Evolutionary conservation across 2,797 vertebrate genomes (phyloP).

Genomic region (Amblyopsis hoosieri): DNA sequence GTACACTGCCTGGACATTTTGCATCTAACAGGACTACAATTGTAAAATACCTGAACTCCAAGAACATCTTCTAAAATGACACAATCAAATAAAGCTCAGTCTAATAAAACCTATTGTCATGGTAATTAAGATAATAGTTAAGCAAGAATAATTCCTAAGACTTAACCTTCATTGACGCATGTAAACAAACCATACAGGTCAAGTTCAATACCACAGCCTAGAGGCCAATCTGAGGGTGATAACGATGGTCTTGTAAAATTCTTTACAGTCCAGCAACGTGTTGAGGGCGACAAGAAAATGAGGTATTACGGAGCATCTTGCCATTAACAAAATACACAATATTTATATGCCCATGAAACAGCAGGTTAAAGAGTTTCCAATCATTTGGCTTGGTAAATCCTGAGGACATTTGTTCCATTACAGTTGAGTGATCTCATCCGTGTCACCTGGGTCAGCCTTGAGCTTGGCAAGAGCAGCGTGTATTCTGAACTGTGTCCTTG

Average conservation of each 20-base stretch:
- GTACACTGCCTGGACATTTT: slow-evolving; percentile 4
- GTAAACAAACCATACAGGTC: slow-evolving; percentile 4
- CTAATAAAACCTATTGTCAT: slow-evolving; percentile 10
- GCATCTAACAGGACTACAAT: neutral
- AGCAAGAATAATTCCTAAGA: slow-evolving; percentile 10
- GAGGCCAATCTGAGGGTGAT: neutral
- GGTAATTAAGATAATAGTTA: slow-evolving; percentile 11
- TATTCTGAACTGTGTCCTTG: slow-evolving; percentile 84
- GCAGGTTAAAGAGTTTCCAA: neutral
- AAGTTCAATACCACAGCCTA: neutral
- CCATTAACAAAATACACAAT: slow-evolving; percentile 7
- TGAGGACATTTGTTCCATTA: slow-evolving; percentile 32
- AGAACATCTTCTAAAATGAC: neutral
- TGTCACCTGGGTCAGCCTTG: slow-evolving; percentile 74
- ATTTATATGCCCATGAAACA: neutral
- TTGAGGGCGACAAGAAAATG: neutral
- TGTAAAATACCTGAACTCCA: neutral
- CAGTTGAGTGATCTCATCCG: slow-evolving; percentile 68
- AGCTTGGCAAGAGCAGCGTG: slow-evolving; percentile 84
- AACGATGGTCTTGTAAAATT: neutral
- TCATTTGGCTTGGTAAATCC: neutral
- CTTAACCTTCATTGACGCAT: neutral
- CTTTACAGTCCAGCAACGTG: neutral
- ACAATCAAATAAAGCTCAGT: neutral
- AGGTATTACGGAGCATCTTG: neutral